Conservation (phyloP, 2,888 invertebrate genomes). For the Sarcophaga subvicina region DNA sequence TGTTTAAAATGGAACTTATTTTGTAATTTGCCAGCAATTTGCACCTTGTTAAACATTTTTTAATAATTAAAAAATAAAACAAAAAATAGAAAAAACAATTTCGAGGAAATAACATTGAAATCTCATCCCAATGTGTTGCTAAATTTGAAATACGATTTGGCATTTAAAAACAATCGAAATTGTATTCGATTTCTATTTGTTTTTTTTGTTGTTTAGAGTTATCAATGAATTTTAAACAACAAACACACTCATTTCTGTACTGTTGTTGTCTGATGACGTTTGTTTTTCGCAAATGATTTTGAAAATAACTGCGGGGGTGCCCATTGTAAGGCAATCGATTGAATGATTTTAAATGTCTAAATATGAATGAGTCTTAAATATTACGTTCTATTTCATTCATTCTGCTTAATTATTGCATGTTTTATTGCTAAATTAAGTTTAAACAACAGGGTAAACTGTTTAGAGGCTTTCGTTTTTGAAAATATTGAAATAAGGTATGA, state of each 20-base stretch:
- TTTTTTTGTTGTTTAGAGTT: slow-evolving; percentile 25
- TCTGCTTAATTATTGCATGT: neutral
- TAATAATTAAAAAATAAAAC: no score
- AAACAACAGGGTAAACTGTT: no score
- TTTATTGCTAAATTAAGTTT: no score
- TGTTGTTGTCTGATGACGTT: neutral
- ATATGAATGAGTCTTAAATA: slow-evolving; percentile 8
- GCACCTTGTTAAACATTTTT: slow-evolving; percentile 44
- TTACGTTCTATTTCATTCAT: neutral
- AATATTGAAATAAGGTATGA: no score
- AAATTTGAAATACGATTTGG: neutral
- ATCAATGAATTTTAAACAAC: slow-evolving; percentile 4
- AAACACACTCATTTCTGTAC: no score
- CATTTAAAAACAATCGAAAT: neutral
- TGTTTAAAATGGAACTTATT: slow-evolving; percentile 7
- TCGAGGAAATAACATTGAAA: slow-evolving; percentile 64
- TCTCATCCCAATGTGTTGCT: slow-evolving; percentile 12
- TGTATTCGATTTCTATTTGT: slow-evolving; percentile 29
- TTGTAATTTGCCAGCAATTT: slow-evolving; percentile 60
- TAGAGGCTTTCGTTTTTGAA: no score
- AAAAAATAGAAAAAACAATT: no score
- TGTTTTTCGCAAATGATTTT: slow-evolving; percentile 32
- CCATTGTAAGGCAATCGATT: neutral
- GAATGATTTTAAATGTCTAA: slow-evolving; percentile 7
- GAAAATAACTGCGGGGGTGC: slow-evolving; percentile 66